Conservation (phyloP, 2,113 vertebrate genomes). For the Cyprinodon brontotheroides region DNA sequence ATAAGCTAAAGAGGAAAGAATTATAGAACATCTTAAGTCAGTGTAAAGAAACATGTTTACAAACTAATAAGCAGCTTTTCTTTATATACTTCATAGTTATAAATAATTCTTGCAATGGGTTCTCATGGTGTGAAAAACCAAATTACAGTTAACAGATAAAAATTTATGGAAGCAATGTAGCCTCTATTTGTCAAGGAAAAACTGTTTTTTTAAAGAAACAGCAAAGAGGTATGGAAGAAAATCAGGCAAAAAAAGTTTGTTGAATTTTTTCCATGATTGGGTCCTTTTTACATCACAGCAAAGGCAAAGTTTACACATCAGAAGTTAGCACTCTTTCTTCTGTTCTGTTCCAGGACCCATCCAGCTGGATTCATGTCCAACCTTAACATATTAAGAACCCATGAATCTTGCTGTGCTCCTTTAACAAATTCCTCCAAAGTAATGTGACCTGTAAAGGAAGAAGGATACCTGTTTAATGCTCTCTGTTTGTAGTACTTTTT, state of each 20-base stretch:
- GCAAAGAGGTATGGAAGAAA: neutral
- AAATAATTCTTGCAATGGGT: neutral
- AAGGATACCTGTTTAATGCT: neutral
- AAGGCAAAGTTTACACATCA: conserved; percentile 37
- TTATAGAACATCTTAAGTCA: neutral
- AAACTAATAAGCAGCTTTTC: neutral
- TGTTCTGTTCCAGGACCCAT: conserved; percentile 75
- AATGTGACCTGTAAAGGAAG: conserved; percentile 64
- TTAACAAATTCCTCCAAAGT: conserved; percentile 76
- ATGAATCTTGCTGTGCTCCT: conserved; percentile 75
- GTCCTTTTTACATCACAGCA: neutral
- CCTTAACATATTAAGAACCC: conserved; percentile 78
- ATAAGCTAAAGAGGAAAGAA: neutral
- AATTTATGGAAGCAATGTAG: neutral
- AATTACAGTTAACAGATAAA: neutral
- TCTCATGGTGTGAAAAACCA: neutral
- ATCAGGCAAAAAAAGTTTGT: neutral
- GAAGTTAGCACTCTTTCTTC: conserved; percentile 73
- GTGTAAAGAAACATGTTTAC: neutral
- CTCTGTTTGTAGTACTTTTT: neutral
- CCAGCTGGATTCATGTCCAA: conserved; percentile 77
- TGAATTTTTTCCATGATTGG: neutral
- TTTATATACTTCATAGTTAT: neutral
- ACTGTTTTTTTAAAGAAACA: neutral
- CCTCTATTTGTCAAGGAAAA: neutral